Evolutionary conservation across 1,140 invertebrate species (phyloP), one percentile per base, ranked within the genome.

Genomic region (Rhizoglyphus robini): DNA sequence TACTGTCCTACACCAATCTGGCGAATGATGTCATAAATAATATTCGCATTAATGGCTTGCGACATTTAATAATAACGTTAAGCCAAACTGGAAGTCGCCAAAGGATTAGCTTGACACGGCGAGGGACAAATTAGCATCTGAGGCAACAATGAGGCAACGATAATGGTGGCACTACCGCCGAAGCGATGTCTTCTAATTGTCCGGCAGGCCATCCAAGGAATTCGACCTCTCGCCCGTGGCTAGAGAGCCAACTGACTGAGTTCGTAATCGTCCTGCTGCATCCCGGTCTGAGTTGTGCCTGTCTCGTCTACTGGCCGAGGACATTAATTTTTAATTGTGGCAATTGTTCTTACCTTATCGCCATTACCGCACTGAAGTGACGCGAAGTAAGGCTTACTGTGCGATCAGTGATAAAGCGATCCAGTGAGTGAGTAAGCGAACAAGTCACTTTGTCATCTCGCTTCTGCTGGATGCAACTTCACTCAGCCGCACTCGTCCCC

Each of bases 291-390:
- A n/a, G n/a, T n/a, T 41, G 36, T 41, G 36, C 36, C 36, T 11
- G 36, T 23, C 51, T 5, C 51, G 31, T 54, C 23, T 54, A 54
- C 51, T 54, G 8, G 51, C 8, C 8, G 51, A 46, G 23, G 51
- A 54, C 51, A 54, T 54, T 54, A 54, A 54, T 54, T 54, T 54
- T 54, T 54, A 54, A 54, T 54, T 54, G 51, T 54, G 23, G 51
- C 51, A 54, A 54, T 54, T 54, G 51, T 54, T 54, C 51, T 54
- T 54, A 23, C 31, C 51, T 54, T 54, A 54, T 54, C 51, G 31
- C 51, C 51, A 54, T 54, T 54, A 54, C 5, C 36, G 18, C 36
- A 41, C 36, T 18, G 36, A 41, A 41, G 18, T 41, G 36, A 41
- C 36, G 36, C 36, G 36, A 41, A 41, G 18, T 41, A 18, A 41